Evolutionary conservation across 2,113 vertebrate species (phyloP), one percentile per base, ranked within the genome.

Genomic region (Motacilla tschutschensis): DNA sequence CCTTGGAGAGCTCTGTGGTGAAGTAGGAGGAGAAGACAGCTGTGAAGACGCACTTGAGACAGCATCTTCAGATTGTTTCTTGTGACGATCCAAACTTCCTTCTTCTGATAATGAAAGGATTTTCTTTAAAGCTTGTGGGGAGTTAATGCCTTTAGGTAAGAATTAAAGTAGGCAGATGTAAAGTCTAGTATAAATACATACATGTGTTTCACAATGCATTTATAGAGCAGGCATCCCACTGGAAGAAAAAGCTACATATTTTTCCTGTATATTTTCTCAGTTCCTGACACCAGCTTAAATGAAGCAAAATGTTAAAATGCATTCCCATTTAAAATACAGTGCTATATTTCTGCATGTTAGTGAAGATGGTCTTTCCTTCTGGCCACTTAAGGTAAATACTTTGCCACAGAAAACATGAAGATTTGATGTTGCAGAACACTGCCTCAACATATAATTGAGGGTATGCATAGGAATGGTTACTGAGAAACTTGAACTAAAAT

Each of bases 81-180:
- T 98, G 86, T 98, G 98, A 62, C 98, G 97, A 26, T 99, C 99
- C 85, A 97, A 95, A 73, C 91, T 98, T 69, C 97, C 98, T 96
- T 99, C 99, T 96, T 99, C 99, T 2, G 99, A 99, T 91, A 99
- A 96, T 18, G 99, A 98, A 91, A 99, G 98, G 75, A 99, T 99
- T 97, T 99, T 99, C 98, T 99, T 99, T 97, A 99, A 97, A 95
- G 99, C 99, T 97, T 99, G 98, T 2, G 99, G 99, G 15, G 99
- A 99, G 79, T 99, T 99, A 85, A 98, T 99, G 83, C 99, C 99
- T 99, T 51, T 31, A 83, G 93, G 64, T 44, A 85, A 88, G 85
- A 85, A 69, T 31, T 28, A 91, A 88, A 2, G 44, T 21, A 78
- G 22, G 43, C 38, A 85, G 33, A 59, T 81, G 31, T 86, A n/a